Evolutionary conservation across 2,888 invertebrate species (phyloP).

Genomic region (Phalera bucephala): DNA sequence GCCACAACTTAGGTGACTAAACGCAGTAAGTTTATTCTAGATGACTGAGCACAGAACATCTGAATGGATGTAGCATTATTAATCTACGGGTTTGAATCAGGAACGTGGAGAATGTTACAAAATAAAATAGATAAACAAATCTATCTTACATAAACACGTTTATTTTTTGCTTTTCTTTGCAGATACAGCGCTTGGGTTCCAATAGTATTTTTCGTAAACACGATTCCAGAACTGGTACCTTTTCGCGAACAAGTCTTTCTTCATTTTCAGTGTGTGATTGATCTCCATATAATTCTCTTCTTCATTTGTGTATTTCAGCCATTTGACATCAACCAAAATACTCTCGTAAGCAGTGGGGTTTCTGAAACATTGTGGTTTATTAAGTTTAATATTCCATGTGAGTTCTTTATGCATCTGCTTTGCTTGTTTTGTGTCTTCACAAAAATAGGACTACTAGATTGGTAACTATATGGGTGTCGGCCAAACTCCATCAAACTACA

Average conservation of each 20-base stretch:
- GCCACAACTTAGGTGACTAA: no score
- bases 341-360: conserved; percentile 69
- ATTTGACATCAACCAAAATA: conserved; percentile 50
- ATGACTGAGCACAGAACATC: no score
- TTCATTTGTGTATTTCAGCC: conserved; percentile 54
- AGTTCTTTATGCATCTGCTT: no score
- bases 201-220: conserved; percentile 61
- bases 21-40: no score
- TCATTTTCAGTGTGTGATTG: conserved; percentile 46
- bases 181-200: conserved; percentile 46
- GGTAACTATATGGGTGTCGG: no score
- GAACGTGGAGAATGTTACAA: no score
- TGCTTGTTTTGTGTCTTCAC: no score
- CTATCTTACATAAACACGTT: neutral
- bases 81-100: no score
- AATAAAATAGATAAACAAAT: conserved; percentile 2
- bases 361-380: conserved; percentile 47
- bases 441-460: no score
- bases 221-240: conserved; percentile 61
- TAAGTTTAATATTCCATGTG: no score
- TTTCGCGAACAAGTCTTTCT: conserved; percentile 49
- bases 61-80: no score
- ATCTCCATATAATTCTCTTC: conserved; percentile 60
- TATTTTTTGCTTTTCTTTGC: neutral
- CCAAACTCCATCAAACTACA: no score